These are phyloP conservation scores for Drosophila athabasca DNA, from an alignment of 1,140 invertebrate genomes.

Conservation along the genomic window DNA sequence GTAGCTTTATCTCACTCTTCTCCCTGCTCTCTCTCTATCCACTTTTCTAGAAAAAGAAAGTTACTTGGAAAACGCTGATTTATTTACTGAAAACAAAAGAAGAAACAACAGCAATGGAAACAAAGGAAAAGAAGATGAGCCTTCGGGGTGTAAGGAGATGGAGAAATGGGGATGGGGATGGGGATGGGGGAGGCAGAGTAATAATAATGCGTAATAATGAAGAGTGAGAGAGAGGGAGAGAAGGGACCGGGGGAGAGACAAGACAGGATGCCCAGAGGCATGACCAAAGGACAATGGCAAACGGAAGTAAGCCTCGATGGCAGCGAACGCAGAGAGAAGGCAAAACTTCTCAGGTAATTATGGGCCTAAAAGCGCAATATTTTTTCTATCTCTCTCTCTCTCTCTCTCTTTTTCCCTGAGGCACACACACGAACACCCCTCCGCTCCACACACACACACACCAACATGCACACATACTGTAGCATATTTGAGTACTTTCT, in stretches of 20 bases:
- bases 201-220: constrained; percentile 79
- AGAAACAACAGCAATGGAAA: constrained; percentile 43
- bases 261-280: constrained; percentile 43
- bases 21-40: neutral
- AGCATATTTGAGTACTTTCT: constrained; percentile 50
- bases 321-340: constrained; percentile 14
- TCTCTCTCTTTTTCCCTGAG: constrained; percentile 19
- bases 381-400: constrained; percentile 36
- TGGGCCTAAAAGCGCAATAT: constrained; percentile 76
- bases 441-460: constrained; percentile 6
- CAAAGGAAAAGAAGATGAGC: constrained; percentile 27
- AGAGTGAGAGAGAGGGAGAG: constrained; percentile 10
- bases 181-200: constrained; percentile 28
- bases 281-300: constrained; percentile 46
- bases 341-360: constrained; percentile 79
- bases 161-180: too few species aligned
- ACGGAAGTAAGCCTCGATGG: constrained; percentile 71
- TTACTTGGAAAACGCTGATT: constrained; percentile 75
- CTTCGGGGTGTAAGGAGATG: neutral
- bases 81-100: constrained; percentile 79
- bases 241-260: neutral
- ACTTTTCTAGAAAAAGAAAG: constrained; percentile 48
- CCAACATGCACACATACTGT: constrained; percentile 1
- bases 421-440: constrained; percentile 15
- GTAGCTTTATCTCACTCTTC: neutral